phyloP scores from a whole-genome alignment of 2,797 vertebrate species.

The Sebastes trivittatus region DNA sequence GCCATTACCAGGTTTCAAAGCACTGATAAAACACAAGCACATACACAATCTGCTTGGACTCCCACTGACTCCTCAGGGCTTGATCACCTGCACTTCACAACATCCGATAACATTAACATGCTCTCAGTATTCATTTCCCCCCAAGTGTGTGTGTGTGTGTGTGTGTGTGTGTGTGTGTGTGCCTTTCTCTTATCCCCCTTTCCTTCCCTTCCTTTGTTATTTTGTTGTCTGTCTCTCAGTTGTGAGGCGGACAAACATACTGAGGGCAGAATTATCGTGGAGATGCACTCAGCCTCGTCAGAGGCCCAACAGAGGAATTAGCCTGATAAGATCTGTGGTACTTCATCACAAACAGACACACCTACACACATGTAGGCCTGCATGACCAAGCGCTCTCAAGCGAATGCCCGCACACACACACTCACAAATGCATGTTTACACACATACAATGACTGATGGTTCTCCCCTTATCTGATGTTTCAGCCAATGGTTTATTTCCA shows the following conservation, averaged over 20 bases:
- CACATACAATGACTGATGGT: constrained; percentile 75
- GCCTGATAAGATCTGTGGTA: constrained; percentile 59
- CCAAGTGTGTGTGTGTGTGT: neutral
- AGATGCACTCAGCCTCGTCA: constrained; percentile 55
- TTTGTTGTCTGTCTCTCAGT: constrained; percentile 19
- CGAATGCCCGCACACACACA: constrained; percentile 11
- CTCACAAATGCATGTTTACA: constrained; percentile 49
- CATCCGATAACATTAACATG: constrained; percentile 64
- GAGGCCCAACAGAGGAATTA: constrained; percentile 63
- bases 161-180: neutral
- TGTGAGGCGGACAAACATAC: constrained; percentile 46
- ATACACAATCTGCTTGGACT: constrained; percentile 21
- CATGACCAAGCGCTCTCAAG: constrained; percentile 4
- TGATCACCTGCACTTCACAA: constrained; percentile 57
- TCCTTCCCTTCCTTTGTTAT: constrained; percentile 2
- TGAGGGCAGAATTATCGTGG: constrained; percentile 61
- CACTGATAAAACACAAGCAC: constrained; percentile 32
- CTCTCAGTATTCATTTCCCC: constrained; percentile 34
- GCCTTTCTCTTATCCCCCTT: constrained; percentile 30
- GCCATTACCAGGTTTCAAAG: constrained; percentile 20
- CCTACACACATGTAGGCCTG: constrained; percentile 42
- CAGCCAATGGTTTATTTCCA: constrained; percentile 71
- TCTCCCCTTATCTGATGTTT: constrained; percentile 75
- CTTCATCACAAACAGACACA: constrained; percentile 57
- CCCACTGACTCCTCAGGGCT: constrained; percentile 42